These are phyloP conservation scores for Aegotheles bennettii DNA, from an alignment of 2,113 vertebrate genomes.

Conservation along the genomic window DNA sequence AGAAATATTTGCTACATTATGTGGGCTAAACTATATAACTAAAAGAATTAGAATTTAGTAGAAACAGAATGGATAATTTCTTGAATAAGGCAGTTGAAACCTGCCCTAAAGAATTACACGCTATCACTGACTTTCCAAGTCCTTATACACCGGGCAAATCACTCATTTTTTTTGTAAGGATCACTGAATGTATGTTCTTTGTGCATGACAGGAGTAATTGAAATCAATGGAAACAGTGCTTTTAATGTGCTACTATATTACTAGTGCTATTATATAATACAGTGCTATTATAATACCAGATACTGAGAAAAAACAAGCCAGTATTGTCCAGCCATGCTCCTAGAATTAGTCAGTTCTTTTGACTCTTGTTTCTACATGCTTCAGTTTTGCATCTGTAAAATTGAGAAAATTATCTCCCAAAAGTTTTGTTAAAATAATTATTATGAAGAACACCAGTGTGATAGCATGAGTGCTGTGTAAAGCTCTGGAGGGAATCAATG, in stretches of 20 bases:
- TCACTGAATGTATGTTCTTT: not conserved
- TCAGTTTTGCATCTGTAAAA: not conserved
- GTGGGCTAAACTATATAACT: not conserved
- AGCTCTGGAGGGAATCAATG: not conserved
- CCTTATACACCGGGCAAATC: not conserved
- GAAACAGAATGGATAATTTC: not conserved
- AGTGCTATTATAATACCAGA: not conserved
- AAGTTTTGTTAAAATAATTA: not conserved
- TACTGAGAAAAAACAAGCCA: not conserved
- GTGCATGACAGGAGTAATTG: not conserved
- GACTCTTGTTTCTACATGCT: not conserved
- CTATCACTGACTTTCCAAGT: not conserved
- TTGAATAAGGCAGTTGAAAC: not conserved
- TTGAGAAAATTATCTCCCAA: not conserved
- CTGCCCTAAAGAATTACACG: not conserved
- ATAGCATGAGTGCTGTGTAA: not conserved
- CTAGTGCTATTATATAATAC: not conserved
- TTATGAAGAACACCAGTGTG: not conserved
- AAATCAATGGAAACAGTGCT: not conserved
- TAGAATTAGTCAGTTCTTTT: not conserved
- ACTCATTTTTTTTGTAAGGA: not conserved
- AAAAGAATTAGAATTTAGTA: not conserved
- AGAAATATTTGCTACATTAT: not conserved
- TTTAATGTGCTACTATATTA: not conserved
- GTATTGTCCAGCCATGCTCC: not conserved